Evolutionary conservation across 92 coral and sea anemone genomes (phyloP).

Genomic region (Parazoanthus atlanticus): DNA sequence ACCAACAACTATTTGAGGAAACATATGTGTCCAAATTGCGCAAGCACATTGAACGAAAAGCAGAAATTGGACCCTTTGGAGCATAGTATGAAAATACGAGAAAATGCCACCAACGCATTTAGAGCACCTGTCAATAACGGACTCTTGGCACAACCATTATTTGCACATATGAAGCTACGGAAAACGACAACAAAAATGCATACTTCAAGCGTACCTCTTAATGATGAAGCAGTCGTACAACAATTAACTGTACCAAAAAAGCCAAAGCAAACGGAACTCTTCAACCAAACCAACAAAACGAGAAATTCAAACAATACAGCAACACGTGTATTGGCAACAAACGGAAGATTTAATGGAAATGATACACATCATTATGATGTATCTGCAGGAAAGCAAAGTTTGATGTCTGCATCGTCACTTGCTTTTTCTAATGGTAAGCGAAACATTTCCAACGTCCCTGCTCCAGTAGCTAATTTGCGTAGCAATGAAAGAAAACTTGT

Average conservation of each 20-base stretch:
- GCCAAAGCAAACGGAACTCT: background rate
- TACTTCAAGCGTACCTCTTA: background rate
- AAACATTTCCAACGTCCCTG: background rate
- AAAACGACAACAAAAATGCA: background rate
- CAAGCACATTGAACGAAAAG: background rate
- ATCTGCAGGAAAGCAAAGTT: background rate
- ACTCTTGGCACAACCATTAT: background rate
- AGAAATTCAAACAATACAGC: background rate
- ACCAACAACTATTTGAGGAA: background rate
- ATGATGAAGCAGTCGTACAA: background rate
- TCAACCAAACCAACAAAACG: background rate
- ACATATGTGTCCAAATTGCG: background rate
- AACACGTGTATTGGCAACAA: background rate
- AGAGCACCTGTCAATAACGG: background rate
- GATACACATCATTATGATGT: background rate
- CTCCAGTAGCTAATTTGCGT: background rate
- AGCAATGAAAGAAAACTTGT: background rate
- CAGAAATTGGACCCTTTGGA: background rate
- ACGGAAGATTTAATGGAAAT: background rate
- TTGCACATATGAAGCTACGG: background rate
- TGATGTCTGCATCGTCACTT: background rate
- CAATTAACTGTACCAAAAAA: background rate
- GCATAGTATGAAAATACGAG: background rate
- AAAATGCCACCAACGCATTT: background rate
- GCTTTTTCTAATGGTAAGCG: background rate